phyloP scores from a whole-genome alignment of 2,888 invertebrate genomes.

The Hetaerina titia region DNA sequence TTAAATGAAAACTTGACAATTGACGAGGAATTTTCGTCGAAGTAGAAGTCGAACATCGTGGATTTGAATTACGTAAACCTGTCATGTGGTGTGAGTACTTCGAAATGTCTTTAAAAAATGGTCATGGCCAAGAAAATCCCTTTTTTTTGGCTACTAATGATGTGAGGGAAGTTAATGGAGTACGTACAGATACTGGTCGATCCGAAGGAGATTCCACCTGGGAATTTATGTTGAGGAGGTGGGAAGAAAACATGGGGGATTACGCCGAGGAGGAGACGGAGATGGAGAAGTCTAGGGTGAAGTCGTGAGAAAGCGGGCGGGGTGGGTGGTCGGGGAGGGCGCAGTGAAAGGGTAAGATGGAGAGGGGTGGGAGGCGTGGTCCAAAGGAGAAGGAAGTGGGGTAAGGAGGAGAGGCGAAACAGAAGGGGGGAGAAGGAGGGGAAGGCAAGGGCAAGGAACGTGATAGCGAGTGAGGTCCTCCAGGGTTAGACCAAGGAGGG shows the following conservation, averaged over 20 bases:
- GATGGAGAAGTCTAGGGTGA: neutral
- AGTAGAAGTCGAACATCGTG: no score
- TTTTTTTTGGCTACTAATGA: neutral
- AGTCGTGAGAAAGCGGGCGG: neutral
- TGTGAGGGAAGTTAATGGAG: neutral
- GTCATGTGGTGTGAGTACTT: no score
- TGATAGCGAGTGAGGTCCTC: constrained; percentile 50
- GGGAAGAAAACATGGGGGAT: neutral
- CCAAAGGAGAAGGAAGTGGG: neutral
- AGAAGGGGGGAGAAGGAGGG: neutral
- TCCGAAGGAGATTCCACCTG: neutral
- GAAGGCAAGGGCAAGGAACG: constrained; percentile 34
- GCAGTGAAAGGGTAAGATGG: neutral
- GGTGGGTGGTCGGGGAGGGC: neutral
- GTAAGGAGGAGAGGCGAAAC: neutral
- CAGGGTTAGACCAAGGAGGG: constrained; percentile 40
- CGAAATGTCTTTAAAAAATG: no score
- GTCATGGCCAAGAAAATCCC: no score
- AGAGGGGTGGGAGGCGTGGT: neutral
- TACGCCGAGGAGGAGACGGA: neutral
- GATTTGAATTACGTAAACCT: no score
- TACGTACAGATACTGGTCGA: neutral
- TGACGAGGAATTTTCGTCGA: no score
- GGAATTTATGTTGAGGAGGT: neutral
- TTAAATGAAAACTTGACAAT: no score